Evolutionary conservation across 2,797 vertebrate genomes (phyloP).

Genomic region (Gastrophryne carolinensis): DNA sequence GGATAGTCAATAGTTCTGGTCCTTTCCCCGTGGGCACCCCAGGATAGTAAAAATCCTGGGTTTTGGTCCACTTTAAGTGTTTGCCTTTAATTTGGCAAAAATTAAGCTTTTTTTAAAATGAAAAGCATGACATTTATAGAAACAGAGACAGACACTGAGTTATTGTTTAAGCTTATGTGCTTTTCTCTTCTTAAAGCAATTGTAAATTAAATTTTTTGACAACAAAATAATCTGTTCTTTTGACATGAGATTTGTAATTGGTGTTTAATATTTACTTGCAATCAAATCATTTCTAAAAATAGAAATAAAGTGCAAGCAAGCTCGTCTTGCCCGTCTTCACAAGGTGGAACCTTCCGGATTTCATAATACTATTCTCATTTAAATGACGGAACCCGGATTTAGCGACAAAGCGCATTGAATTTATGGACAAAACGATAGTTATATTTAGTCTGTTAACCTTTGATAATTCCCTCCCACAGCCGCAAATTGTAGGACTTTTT

Average conservation of each 20-base stretch:
- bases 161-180: not conserved
- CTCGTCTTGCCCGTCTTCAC: constrained; percentile 53
- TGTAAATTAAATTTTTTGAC: constrained; percentile 34
- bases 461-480: constrained; percentile 70
- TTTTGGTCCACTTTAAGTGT: too few relatives aligned
- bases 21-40: too few relatives aligned
- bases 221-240: constrained; percentile 29
- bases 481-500: constrained; percentile 60
- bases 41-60: too few relatives aligned
- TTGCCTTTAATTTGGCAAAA: too few relatives aligned
- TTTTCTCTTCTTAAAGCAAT: too few relatives aligned
- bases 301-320: constrained; percentile 55
- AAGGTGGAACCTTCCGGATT: constrained; percentile 65
- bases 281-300: constrained; percentile 53
- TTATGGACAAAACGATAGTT: constrained; percentile 71
- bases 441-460: constrained; percentile 76
- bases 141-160: not conserved
- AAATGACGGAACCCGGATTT: constrained; percentile 67
- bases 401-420: constrained; percentile 69
- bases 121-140: not conserved
- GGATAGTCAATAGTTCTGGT: too few relatives aligned
- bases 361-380: constrained; percentile 65
- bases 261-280: constrained; percentile 55
- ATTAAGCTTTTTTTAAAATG: too few relatives aligned
- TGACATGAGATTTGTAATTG: constrained; percentile 52